A percentile compares a stretch with the other conserved stretches of the same genome.
phyloP scores from a whole-genome alignment of 2,797 vertebrate genomes.

The Gallinago nigripennis region DNA sequence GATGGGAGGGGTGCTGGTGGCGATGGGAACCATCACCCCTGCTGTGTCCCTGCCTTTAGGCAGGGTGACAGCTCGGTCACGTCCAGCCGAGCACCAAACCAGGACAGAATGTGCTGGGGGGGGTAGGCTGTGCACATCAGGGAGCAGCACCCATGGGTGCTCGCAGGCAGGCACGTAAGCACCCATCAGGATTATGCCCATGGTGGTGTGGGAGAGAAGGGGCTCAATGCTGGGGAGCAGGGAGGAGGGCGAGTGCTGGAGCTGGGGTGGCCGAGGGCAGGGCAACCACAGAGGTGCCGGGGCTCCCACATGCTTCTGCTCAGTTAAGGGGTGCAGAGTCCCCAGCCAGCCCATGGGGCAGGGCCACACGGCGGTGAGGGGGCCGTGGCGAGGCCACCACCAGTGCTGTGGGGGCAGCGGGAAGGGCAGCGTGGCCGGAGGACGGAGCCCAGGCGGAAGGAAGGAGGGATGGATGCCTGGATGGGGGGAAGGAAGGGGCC shows the following conservation, averaged over 20 bases:
- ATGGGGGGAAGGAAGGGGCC: background rate
- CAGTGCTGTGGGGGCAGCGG: background rate
- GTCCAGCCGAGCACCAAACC: background rate
- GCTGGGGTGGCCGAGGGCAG: background rate
- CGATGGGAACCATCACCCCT: background rate
- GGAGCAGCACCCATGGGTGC: constrained; percentile 26
- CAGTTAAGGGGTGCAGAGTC: rapidly evolving
- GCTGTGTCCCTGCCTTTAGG: background rate
- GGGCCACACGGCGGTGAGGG: background rate
- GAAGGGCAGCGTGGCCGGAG: background rate
- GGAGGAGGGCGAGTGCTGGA: background rate
- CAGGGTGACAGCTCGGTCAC: background rate
- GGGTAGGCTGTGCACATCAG: background rate
- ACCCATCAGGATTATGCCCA: background rate
- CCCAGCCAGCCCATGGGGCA: background rate
- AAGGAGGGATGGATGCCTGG: background rate
- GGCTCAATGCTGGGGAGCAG: background rate
- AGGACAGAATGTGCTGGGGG: rapidly evolving
- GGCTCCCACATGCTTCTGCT: background rate
- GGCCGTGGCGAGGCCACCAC: background rate
- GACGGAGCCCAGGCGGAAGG: background rate
- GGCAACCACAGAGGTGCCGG: background rate
- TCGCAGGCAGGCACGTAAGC: background rate
- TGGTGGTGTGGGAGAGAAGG: background rate
- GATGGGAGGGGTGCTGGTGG: background rate